Evolutionary conservation across 2,797 vertebrate species (phyloP), one percentile per base, ranked within the genome.

Genomic region (Crocodylus rhombifer): DNA sequence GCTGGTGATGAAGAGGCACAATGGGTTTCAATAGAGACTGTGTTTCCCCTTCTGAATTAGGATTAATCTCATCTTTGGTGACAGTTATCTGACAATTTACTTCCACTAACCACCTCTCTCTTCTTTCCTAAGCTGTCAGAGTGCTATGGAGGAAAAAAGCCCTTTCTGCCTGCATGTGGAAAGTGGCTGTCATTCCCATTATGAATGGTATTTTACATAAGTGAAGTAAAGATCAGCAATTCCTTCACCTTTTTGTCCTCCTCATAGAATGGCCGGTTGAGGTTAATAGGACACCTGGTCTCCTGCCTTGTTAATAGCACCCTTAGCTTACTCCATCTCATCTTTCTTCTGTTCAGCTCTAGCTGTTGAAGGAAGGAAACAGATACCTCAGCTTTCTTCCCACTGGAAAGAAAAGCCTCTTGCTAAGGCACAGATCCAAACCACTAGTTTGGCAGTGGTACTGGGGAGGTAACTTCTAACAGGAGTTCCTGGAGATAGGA

Each of bases 121-220:
- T 96, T 96, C 92, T 95, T 96, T 91, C 90, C 90, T 92, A 42
- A 96, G 89, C 95, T 96, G 94, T 95, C 91, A 95, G 90, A 91
- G 65, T 88, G 88, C 91, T 85, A 92, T 73, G 83, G 77, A 91
- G 95, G 93, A 96, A 97, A 51, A 95, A 95, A 93, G 93, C 85
- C 85, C 90, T 96, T 96, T 96, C 92, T 96, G 92, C 79, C 87
- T 74, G 77, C 55, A 87, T 88, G 95, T 80, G 92, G 90, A 95
- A 95, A 94, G 93, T 83, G 91, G 36, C 86, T 96, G 95, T 91
- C 94, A 95, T 91, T 93, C 71, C 85, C 87, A 89, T 91, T 93
- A 92, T 93, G 92, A 95, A 95, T 95, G 91, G 92, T 91, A 96
- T 96, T 96, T 97, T 97, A 93, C 93, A 96, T 95, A 91, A 74